A percentile compares a stretch with the other conserved stretches of the same genome.
These are phyloP conservation scores for Dermatemys mawii DNA, from an alignment of 2,113 vertebrate genomes.

Conservation along the genomic window DNA sequence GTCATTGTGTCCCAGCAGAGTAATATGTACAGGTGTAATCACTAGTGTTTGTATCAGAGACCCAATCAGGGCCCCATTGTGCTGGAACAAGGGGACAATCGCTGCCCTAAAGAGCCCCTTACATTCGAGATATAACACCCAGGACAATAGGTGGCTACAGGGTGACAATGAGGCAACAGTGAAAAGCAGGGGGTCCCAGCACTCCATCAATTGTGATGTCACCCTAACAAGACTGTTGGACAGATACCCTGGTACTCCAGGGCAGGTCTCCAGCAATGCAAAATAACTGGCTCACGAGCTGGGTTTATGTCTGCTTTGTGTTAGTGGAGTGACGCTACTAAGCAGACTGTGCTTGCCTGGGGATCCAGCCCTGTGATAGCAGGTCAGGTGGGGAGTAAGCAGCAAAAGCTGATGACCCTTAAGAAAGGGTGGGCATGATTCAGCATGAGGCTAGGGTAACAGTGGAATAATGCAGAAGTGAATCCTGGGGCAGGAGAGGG, in stretches of 20 bases:
- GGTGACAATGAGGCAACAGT: too few relatives aligned
- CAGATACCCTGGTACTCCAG: background rate
- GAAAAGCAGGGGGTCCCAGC: background rate
- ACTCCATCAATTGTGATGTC: background rate
- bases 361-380: background rate
- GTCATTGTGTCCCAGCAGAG: background rate
- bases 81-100: background rate
- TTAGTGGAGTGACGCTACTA: too few relatives aligned
- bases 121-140: background rate
- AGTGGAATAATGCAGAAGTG: background rate
- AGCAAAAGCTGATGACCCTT: background rate
- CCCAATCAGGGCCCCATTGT: background rate
- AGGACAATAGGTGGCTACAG: too few relatives aligned
- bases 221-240: background rate
- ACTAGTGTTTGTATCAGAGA: background rate
- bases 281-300: accelerated
- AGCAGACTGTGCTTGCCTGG: background rate
- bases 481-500: background rate
- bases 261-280: background rate
- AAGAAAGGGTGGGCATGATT: background rate
- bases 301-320: background rate
- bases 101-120: background rate
- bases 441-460: background rate
- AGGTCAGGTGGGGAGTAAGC: background rate
- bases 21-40: background rate